Conservation (phyloP, 2,797 vertebrate species). For the Graptemys geographica region DNA sequence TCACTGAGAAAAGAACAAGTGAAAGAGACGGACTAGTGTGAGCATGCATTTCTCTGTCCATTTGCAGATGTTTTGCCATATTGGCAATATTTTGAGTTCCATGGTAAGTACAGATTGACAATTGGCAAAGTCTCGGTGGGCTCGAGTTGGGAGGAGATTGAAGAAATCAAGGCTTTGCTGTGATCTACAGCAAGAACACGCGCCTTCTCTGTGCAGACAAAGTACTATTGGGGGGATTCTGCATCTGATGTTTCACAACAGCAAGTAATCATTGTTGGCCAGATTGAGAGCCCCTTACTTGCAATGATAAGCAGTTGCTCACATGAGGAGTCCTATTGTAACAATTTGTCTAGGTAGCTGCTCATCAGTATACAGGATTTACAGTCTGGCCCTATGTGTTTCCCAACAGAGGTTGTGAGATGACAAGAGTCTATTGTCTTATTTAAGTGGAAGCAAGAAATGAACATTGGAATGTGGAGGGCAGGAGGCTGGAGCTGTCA, state of each 20-base stretch:
- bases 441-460: neutral
- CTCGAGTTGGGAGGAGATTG: neutral
- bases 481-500: neutral
- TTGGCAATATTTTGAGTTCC: neutral
- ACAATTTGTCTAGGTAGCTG: neutral
- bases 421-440: neutral
- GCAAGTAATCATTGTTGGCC: neutral
- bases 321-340: neutral
- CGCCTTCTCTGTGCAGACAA: no score
- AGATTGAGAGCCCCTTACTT: neutral
- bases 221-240: accelerated
- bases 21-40: neutral
- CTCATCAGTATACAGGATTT: neutral
- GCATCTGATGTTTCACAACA: neutral
- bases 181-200: neutral
- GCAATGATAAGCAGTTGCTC: neutral
- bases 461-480: neutral
- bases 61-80: neutral
- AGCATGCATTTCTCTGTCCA: neutral
- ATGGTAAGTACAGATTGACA: neutral
- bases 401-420: neutral
- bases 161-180: accelerated
- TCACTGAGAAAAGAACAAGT: neutral
- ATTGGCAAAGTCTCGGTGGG: neutral
- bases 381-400: neutral